Percentiles rank a stretch among this genome's conserved stretches.
Conservation (phyloP, 2,888 invertebrate species). For the Chrysolina oricalcia region DNA sequence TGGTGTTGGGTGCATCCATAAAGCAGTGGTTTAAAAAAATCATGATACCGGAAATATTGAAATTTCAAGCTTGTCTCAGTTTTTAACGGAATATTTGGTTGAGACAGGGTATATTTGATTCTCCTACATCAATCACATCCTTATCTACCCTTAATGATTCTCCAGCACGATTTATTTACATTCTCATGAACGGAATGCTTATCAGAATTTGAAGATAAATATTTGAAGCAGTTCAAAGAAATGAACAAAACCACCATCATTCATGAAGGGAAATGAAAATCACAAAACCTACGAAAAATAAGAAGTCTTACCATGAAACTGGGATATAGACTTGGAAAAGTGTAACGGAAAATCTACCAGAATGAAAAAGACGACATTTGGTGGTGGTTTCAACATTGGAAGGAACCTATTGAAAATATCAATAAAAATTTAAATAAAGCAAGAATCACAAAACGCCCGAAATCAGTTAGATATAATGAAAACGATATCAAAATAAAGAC, state of each 20-base stretch:
- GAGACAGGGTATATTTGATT: too few relatives aligned
- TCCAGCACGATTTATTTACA: neutral
- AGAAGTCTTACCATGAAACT: neutral
- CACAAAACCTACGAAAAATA: neutral
- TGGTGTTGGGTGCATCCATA: too few relatives aligned
- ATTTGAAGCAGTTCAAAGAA: neutral
- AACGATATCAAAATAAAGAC: neutral
- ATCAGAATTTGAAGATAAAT: neutral
- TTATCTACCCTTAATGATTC: constrained; percentile 6
- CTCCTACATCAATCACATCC: neutral
- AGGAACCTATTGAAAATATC: neutral
- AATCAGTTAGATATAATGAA: neutral
- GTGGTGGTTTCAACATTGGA: constrained; percentile 27
- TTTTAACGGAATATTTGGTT: too few relatives aligned
- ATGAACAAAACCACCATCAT: neutral
- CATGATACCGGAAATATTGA: too few relatives aligned
- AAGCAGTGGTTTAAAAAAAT: too few relatives aligned
- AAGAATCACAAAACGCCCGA: neutral
- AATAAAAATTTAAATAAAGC: too few relatives aligned
- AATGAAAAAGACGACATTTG: constrained; percentile 10
- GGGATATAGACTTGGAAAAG: neutral
- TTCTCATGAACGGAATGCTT: constrained; percentile 5
- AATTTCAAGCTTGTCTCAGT: too few relatives aligned
- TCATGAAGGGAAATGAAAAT: neutral
- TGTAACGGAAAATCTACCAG: neutral